Base-by-base conservation (phyloP, 2,797 vertebrate species). In the Distichodus sexfasciatus region DNA sequence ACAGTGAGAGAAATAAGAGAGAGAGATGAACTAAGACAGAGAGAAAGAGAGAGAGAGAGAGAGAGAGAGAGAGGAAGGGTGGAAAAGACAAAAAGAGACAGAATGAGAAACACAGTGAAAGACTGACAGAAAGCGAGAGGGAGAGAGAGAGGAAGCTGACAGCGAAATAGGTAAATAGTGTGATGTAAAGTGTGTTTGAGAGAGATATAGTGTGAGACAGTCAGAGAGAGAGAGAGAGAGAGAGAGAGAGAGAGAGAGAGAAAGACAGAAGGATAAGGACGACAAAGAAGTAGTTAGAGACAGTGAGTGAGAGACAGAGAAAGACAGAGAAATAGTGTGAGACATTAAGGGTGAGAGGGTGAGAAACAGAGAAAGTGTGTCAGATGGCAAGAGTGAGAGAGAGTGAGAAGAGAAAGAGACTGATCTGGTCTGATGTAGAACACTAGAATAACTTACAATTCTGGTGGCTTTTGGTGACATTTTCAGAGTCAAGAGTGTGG, bases 401-500 rank as follows among this genome's bases (percentile, higher is more conserved):
- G 40, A 10, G n/a, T 46, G 40, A 3, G 12, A 14, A 26, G 21
- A 9, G 43, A 26, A 35, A 48, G 44, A n/a, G 23, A 48, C 10
- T 28, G 31, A 47, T 28, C 10, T 2, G 21, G 41, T 2, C 1
- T 24, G 14, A 72, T 43, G 28, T n/a, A 19, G 40, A 43, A 24
- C 2, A 36, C 12, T 9, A 24, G 12, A 35, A 41, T 6, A 4
- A 88, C 96, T 93, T 87, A 99, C 97, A 58, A 86, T 98, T 98
- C 79, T 98, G 94, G 79, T 99, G 96, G 84, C 93, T 97, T 89
- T 94, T 98, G 81, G 92, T 96, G 91, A 98, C 92, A 29, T 79
- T 93, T 81, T 98, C 94, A 0, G 94, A 94, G 85, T 99, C 97
- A 82, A 97, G 85, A 1, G 96, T 95, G 29, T 98, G 95, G 85